A percentile compares a stretch with the other conserved stretches of the same genome.
Conservation (phyloP, 2,888 invertebrate genomes). For the Prionchulus punctatus region DNA sequence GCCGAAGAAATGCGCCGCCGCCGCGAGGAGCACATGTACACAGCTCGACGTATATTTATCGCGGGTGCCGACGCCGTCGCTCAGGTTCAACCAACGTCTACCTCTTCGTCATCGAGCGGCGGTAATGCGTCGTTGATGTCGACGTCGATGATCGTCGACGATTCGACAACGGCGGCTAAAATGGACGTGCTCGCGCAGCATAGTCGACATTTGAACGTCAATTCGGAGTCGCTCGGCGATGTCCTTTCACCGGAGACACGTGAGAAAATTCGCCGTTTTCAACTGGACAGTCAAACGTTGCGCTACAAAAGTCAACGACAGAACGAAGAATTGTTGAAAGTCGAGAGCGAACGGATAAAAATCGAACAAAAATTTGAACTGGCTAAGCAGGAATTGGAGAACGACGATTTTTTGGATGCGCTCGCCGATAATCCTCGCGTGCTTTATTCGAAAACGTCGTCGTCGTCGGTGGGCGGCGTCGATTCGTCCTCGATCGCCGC, state of each 20-base stretch:
- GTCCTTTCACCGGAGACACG: slow-evolving; percentile 22
- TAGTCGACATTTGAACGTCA: slow-evolving; percentile 21
- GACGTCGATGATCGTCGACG: neutral
- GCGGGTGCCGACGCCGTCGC: slow-evolving; percentile 16
- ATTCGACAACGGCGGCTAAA: slow-evolving; percentile 9
- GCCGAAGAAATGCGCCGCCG: slow-evolving; percentile 14
- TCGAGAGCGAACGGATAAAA: slow-evolving; percentile 1
- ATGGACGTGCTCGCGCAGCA: slow-evolving; percentile 21
- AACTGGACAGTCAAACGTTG: slow-evolving; percentile 13
- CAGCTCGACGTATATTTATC: slow-evolving; percentile 25
- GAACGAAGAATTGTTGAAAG: neutral
- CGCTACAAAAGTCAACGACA: neutral
- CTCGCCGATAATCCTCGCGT: slow-evolving; percentile 8
- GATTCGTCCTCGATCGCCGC: neutral
- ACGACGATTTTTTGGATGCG: slow-evolving; percentile 12
- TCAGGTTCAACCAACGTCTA: slow-evolving; percentile 13
- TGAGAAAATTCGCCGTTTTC: slow-evolving; percentile 23
- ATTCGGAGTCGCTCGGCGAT: slow-evolving; percentile 6
- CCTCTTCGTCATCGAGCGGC: too few species aligned
- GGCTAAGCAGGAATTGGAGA: slow-evolving; percentile 9
- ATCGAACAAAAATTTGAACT: neutral
- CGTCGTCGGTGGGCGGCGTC: neutral
- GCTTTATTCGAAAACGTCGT: neutral
- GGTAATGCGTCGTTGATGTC: too few species aligned
- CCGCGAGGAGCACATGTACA: slow-evolving; percentile 19